Base-by-base conservation (phyloP, 2,888 invertebrate genomes). In the Oscheius onirici region DNA sequence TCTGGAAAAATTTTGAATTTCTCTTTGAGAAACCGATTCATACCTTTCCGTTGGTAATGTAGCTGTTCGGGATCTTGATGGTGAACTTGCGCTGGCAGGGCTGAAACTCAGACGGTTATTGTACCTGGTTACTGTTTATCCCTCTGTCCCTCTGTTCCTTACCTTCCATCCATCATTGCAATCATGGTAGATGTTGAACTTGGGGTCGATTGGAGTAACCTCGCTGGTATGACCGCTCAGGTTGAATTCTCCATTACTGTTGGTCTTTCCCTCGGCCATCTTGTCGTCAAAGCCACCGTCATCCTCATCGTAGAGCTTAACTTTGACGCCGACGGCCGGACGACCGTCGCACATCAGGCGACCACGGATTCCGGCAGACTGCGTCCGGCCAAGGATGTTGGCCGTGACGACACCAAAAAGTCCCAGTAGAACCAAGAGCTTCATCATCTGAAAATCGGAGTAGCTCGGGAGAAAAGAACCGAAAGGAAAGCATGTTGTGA, bases 11-110 rank as follows among this genome's bases (percentile, higher is more conserved):
- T 3, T 34, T 34, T 0, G 34, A 6, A 34, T 3, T 34, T 34
- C 3, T 3, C 5, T 34, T 6, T 34, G 34, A 34, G 8, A 34
- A 8, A 8, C 8, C n/a, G n/a, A 34, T 3, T 34, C 34, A 34
- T 34, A 66, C 66, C 69, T 77, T 78, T 60, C 80, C 80, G 10
- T 55, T 46, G 34, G 75, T 74, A 66, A 81, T 77, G 78, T 81
- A 81, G 57, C 73, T 68, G 60, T 81, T 73, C n/a, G 81, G 81
- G 58, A 81, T 74, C 72, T 74, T 78, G 75, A 81, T 79, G 52
- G 77, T 79, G 75, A 81, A 75, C 65, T 81, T 81, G 44, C 80
- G 72, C 66, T 81, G 81, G 71, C 82, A 81, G 8, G 82, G 82
- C 79, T 79, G 73, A 57, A 77, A 63, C 34, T 34, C 34, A n/a